Conservation (phyloP, 1,140 invertebrate species). For the Neodiprion pinetum region DNA sequence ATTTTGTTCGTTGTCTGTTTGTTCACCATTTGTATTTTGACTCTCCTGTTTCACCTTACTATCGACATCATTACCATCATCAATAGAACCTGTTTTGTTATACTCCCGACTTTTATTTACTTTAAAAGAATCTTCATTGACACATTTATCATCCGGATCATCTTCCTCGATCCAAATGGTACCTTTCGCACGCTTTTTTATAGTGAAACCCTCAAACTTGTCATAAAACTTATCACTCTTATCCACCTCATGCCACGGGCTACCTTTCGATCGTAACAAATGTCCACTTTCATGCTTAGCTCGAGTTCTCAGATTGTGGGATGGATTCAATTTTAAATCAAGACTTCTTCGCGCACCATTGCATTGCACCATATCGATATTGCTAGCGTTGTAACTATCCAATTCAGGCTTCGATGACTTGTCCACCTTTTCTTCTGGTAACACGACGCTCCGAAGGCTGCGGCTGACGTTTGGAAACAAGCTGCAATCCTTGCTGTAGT, state of each 20-base stretch:
- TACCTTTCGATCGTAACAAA: conserved; percentile 56
- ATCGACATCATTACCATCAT: background rate
- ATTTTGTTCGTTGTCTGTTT: background rate
- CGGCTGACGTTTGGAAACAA: conserved; percentile 50
- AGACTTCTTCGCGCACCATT: conserved; percentile 56
- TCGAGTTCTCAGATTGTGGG: conserved; percentile 57
- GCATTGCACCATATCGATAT: conserved; percentile 57
- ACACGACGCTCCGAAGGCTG: conserved; percentile 44
- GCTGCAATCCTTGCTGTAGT: conserved; percentile 50
- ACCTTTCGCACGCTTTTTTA: conserved; percentile 57
- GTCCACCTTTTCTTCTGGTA: conserved; percentile 45
- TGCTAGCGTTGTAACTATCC: conserved; percentile 43
- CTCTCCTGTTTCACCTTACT: background rate
- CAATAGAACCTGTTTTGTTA: conserved; percentile 15
- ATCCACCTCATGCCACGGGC: conserved; percentile 48
- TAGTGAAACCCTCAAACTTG: conserved; percentile 55
- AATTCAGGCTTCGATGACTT: conserved; percentile 46
- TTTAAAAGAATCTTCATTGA: conserved; percentile 23
- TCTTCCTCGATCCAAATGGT: conserved; percentile 59
- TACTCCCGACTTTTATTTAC: conserved; percentile 31
- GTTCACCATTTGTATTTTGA: background rate
- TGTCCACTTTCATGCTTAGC: conserved; percentile 58
- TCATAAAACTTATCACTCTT: conserved; percentile 54
- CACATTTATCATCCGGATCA: conserved; percentile 42
- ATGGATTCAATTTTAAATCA: conserved; percentile 49